Evolutionary conservation across 2,888 invertebrate genomes (phyloP), one percentile per base, ranked within the genome.

Genomic region (Chrysodeixis includens): DNA sequence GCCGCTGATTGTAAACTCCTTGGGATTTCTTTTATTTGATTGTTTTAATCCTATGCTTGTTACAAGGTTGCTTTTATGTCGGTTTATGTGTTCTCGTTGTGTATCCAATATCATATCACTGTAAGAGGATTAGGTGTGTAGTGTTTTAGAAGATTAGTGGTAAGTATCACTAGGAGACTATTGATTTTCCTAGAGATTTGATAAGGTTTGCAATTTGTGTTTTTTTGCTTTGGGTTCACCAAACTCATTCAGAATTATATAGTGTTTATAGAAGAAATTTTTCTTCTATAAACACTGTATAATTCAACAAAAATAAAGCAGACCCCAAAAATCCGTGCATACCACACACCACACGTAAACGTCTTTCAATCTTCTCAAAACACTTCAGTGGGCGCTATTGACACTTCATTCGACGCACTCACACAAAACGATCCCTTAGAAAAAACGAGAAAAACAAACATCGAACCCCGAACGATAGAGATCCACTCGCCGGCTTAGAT

Each of bases 401-500:
- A 77, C 75, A 75, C 71, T 74, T 83, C 74, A 78, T 75, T 69
- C 74, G 35, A 72, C 63, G 69, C 77, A 70, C 74, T 69, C 68
- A 65, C 67, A 79, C 69, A 71, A 72, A 69, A 80, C 66, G 61
- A 68, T 73, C 76, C 65, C 70, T 78, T 71, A 79, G 74, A 74
- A 79, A 78, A 74, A 77, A 69, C 56, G 64, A 75, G 73, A 70
- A 75, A 74, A 75, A 71, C 73, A 79, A 75, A 77, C 72, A 80
- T 78, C 65, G 69, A 57, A 79, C 67, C 77, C 68, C 76, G 66
- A 62, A 55, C 82, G 85, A 86, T 88, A 86, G 78, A 85, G 84
- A 86, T 85, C 83, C 86, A 81, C 85, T 81, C 79, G 79, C 78
- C 60, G 83, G 83, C 81, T 81, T 79, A 87, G 91, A 90, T 92